Evolutionary conservation across 2,797 vertebrate species (phyloP).

Genomic region (Gastrophryne carolinensis): DNA sequence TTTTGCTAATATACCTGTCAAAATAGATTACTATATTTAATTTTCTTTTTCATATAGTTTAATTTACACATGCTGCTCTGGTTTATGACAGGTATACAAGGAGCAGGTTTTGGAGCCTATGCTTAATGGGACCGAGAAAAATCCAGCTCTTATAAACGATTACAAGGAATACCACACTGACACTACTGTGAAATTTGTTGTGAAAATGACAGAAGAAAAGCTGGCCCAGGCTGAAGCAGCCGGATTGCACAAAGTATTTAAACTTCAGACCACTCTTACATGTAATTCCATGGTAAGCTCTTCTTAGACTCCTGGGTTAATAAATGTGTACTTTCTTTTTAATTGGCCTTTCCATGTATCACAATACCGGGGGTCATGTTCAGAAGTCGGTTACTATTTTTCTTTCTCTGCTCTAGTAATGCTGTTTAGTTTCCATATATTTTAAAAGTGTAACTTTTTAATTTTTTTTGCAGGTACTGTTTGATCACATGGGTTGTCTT

Average conservation of each 20-base stretch:
- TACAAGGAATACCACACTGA: constrained; percentile 99
- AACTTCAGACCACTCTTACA: constrained; percentile 94
- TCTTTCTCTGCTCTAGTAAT: not conserved
- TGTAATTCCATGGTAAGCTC: constrained; percentile 95
- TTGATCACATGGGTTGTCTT: constrained; percentile 98
- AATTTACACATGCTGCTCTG: not conserved
- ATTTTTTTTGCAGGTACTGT: constrained; percentile 79
- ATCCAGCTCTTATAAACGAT: constrained; percentile 90
- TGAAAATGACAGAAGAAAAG: constrained; percentile 97
- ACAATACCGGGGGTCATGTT: not conserved
- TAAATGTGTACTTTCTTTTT: not conserved
- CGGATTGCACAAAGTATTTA: constrained; percentile 97
- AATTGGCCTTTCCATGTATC: no score
- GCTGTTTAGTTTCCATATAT: not conserved
- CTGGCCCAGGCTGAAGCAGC: constrained; percentile 91
- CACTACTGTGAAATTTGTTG: constrained; percentile 93
- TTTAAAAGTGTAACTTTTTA: not conserved
- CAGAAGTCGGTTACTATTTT: not conserved
- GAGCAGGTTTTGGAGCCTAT: constrained; percentile 97
- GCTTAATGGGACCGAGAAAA: constrained; percentile 96
- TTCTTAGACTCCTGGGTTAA: no score
- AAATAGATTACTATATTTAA: no score
- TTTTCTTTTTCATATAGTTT: no score
- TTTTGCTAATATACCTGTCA: no score
- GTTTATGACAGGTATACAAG: constrained; percentile 90